These are phyloP conservation scores for Perodicticus potto DNA, from an alignment of 2,797 vertebrate species.

Conservation along the genomic window DNA sequence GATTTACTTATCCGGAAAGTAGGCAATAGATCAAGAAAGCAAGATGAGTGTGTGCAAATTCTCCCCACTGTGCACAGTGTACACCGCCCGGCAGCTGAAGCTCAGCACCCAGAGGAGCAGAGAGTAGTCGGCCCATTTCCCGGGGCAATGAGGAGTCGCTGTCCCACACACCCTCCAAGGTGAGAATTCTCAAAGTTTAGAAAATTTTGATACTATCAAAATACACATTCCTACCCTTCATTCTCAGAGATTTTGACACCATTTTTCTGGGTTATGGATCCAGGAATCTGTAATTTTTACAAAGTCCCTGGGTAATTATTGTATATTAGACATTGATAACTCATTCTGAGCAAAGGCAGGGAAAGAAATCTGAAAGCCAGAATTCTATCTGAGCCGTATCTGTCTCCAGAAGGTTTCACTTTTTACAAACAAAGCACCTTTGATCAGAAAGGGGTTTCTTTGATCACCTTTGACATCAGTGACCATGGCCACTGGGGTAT, in stretches of 20 bases:
- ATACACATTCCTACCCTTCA: neutral
- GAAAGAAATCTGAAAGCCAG: neutral
- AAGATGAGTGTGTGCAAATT: neutral
- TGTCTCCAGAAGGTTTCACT: neutral
- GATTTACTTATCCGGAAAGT: neutral
- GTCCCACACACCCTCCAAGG: fast-evolving
- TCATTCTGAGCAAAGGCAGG: neutral
- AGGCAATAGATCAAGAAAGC: neutral
- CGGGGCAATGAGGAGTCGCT: neutral
- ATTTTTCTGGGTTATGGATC: neutral
- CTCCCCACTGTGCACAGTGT: neutral
- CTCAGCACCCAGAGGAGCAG: neutral
- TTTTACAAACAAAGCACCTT: neutral
- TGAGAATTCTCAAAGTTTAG: neutral
- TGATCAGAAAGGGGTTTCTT: neutral
- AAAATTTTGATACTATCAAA: neutral
- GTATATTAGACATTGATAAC: neutral
- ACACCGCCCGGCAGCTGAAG: neutral
- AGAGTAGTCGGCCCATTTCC: neutral
- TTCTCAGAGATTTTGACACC: neutral
- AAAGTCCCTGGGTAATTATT: neutral
- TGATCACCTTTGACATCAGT: neutral
- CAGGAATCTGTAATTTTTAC: slow-evolving; percentile 2
- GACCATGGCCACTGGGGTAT: neutral
- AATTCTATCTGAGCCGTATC: neutral